A percentile compares a stretch with the other conserved stretches of the same genome.
Conservation (phyloP, 2,888 invertebrate species). For the Cistogaster globosa region DNA sequence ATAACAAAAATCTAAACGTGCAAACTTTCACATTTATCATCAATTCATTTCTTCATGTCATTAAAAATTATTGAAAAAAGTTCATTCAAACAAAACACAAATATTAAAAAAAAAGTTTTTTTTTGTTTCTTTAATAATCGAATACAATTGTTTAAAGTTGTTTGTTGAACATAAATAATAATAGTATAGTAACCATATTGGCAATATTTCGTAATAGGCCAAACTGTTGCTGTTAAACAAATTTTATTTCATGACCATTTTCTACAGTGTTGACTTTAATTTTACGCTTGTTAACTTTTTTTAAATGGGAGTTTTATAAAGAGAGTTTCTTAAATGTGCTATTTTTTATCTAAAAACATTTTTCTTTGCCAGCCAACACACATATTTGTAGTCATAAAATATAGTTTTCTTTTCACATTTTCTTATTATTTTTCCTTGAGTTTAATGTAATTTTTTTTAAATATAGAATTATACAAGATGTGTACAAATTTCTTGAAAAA, state of each 20-base stretch:
- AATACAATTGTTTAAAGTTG: too few species aligned
- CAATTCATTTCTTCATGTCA: too few species aligned
- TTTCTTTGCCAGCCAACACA: constrained; percentile 17
- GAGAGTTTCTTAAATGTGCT: constrained; percentile 2
- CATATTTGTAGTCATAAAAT: constrained; percentile 14
- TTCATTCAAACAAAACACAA: too few species aligned
- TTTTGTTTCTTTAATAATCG: too few species aligned
- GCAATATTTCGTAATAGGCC: constrained; percentile 21
- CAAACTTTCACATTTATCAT: too few species aligned
- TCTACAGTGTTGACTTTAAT: constrained; percentile 48
- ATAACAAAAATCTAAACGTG: too few species aligned
- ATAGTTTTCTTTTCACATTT: not conserved
- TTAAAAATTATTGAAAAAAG: too few species aligned
- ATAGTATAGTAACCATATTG: not conserved
- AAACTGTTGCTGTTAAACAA: constrained; percentile 16
- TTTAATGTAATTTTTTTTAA: constrained; percentile 10
- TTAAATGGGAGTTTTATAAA: constrained; percentile 16
- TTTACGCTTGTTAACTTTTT: constrained; percentile 55
- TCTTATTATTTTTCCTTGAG: constrained; percentile 4
- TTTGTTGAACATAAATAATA: too few species aligned
- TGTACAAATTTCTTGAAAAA: constrained; percentile 1
- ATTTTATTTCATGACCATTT: constrained; percentile 41
- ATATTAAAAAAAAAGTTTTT: too few species aligned
- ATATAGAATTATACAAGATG: not conserved
- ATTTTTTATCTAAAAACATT: not conserved